Base-by-base conservation (phyloP, 2,888 invertebrate genomes). In the Ethmia dodecea region DNA sequence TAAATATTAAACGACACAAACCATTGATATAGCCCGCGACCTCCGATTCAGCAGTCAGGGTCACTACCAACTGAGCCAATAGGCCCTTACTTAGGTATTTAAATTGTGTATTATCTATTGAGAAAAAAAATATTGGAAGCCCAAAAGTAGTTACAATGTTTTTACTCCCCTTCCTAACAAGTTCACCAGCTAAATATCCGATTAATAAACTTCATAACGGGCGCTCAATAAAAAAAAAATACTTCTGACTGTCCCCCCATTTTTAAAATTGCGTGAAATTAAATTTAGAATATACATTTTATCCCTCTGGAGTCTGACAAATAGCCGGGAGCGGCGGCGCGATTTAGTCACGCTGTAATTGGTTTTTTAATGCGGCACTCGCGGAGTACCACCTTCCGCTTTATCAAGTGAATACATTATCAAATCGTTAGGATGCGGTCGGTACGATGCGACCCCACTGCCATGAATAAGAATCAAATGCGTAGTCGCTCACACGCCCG, bases 351-450 rank as follows among this genome's bases (percentile, higher is more conserved):
- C 79, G 72, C 72, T 79, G 79, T 86, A 86, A 86, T 86, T 86
- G 86, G 83, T 83, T 86, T 86, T 86, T 86, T 86, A 86, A 84
- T 84, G 75, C 81, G 69, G 70, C 60, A 69, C 69, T 72, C 71
- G 80, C 76, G 70, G 76, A 80, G 81, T 84, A 83, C 79, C 76
- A 74, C 74, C 83, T 80, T 81, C 76, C 79, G 75, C 78, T 79
- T 77, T 84, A 86, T 84, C 78, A 79, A 86, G 83, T 81, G 86
- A 84, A 86, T 86, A 83, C 78, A 84, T 86, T 86, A 86, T 83
- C 84, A 86, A 86, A 81, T 83, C 80, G 83, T 84, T 79, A 74
- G 75, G 71, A 60, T 65, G 78, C 69, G 74, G 73, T 62, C 66
- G 68, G 49, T 49, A 47, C 66, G 69, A 49, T 49, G 48, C 66